Conservation (phyloP, 1,140 invertebrate species). For the Euglossa dilemma region DNA sequence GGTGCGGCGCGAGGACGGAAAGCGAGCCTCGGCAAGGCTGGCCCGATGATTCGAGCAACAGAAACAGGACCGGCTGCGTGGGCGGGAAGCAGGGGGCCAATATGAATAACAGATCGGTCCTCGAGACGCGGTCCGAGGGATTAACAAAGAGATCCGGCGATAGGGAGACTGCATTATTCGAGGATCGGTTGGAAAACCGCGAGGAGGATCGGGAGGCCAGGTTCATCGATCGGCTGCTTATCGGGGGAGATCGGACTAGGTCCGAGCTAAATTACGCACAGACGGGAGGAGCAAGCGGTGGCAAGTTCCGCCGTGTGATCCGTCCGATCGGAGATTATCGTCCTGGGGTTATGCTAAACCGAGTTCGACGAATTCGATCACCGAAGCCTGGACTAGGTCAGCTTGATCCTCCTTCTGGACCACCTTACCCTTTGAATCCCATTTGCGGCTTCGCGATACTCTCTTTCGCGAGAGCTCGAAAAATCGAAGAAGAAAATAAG, state of each 20-base stretch:
- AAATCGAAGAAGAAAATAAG: no score
- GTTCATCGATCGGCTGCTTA: background rate
- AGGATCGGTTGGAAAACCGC: background rate
- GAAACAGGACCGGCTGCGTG: conserved; percentile 19
- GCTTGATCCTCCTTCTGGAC: no score
- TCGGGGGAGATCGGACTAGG: background rate
- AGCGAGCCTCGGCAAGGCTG: background rate
- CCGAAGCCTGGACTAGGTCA: background rate
- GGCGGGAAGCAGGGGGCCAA: conserved; percentile 3
- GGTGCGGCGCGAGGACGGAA: background rate
- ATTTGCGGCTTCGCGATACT: no score
- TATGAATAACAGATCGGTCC: conserved; percentile 44
- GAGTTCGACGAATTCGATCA: background rate
- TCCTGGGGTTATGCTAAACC: background rate
- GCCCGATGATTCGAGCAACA: conserved; percentile 19
- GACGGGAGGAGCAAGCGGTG: background rate
- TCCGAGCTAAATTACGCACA: background rate
- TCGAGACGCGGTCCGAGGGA: conserved; percentile 4
- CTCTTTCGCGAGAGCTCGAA: no score
- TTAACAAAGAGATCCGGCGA: conserved; percentile 18
- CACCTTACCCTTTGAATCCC: no score
- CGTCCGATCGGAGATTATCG: no score
- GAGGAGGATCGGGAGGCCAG: background rate
- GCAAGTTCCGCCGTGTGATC: background rate
- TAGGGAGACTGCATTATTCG: background rate